Evolutionary conservation across 2,113 vertebrate genomes (phyloP).

Genomic region (Sylvicapra grimmia): DNA sequence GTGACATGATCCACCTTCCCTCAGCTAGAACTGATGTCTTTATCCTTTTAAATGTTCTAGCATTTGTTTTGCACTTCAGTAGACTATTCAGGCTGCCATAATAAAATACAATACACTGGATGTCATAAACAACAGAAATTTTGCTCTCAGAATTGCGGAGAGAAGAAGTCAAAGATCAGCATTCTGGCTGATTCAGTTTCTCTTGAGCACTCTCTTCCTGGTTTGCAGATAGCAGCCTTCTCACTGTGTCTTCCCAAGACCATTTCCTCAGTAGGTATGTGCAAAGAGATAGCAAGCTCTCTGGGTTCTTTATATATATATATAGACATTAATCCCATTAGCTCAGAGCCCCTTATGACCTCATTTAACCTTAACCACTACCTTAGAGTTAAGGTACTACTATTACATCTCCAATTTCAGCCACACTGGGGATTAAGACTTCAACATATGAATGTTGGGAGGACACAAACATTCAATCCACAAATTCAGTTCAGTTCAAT

Average conservation of each 20-base stretch:
- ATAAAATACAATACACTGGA: not conserved
- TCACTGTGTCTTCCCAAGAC: not conserved
- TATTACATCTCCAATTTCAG: not conserved
- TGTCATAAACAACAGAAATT: not conserved
- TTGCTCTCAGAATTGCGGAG: not conserved
- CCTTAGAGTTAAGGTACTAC: not conserved
- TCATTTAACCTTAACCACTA: not conserved
- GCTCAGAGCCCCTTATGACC: not conserved
- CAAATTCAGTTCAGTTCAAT: not conserved
- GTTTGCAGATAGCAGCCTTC: not conserved
- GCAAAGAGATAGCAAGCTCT: not conserved
- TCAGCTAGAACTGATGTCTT: slow-evolving; percentile 17
- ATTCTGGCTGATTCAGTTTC: not conserved
- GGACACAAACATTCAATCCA: not conserved
- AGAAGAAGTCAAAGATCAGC: not conserved
- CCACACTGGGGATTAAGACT: not conserved
- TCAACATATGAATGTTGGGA: not conserved
- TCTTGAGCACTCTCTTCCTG: not conserved
- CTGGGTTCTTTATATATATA: not conserved
- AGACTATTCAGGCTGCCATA: not conserved
- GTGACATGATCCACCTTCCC: not conserved
- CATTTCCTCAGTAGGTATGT: not conserved
- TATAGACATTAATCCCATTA: not conserved
- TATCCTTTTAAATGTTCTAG: not conserved
- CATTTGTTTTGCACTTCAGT: not conserved